Evolutionary conservation across 2,797 vertebrate genomes (phyloP).

Genomic region (Malurus leucopterus): DNA sequence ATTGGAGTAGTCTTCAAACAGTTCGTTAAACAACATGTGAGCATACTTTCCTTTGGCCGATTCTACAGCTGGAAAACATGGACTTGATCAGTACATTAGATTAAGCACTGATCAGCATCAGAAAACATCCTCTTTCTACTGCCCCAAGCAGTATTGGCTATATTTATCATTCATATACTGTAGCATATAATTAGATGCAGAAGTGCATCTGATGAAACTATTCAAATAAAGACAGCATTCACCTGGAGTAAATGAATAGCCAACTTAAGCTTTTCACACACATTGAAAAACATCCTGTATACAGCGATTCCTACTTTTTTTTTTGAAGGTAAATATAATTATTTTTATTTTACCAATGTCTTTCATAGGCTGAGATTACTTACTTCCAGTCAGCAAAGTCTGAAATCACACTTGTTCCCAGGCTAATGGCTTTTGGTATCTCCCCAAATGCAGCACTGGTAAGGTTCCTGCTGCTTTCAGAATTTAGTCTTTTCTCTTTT

Average conservation of each 20-base stretch:
- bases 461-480: neutral
- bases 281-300: neutral
- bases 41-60: constrained; percentile 90
- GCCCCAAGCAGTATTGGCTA: neutral
- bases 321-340: neutral
- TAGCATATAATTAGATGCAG: neutral
- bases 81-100: neutral
- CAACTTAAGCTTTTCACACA: neutral
- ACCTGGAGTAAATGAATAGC: neutral
- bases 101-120: neutral
- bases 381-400: neutral
- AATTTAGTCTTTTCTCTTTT: neutral
- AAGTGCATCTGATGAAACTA: neutral
- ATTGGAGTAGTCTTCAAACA: constrained; percentile 91
- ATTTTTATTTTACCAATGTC: neutral
- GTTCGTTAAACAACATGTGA: constrained; percentile 86
- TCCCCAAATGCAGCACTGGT: neutral
- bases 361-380: neutral
- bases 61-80: constrained; percentile 71
- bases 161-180: neutral
- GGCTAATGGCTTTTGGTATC: neutral
- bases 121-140: neutral
- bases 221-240: neutral
- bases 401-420: neutral
- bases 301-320: neutral